Evolutionary conservation across 1,140 invertebrate genomes (phyloP), one percentile per base, ranked within the genome.

Genomic region (Sitobion miscanthi): DNA sequence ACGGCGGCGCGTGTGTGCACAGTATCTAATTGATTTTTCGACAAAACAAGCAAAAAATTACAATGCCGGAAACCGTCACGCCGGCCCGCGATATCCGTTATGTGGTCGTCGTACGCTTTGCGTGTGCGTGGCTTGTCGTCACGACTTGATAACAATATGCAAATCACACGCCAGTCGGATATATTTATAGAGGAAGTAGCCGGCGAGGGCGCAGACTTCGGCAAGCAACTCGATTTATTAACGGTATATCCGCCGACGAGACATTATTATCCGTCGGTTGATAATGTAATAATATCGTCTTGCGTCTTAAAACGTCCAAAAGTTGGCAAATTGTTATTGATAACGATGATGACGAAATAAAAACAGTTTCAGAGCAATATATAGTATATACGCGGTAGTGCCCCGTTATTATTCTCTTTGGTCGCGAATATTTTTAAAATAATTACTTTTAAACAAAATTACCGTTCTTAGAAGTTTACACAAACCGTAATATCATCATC

Each of bases 361-460:
- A 77, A 77, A 77, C 30, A 5, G n/a, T n/a, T n/a, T 5, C n/a
- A 77, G 30, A 17, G n/a, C 1, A n/a, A n/a, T n/a, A 3, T 42
- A 3, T 38, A 57, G 4, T 42, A 3, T 38, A 57, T n/a, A 69
- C 14, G n/a, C 17, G 5, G 57, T 30, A 69, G 25, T 87, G 9
- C 6, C n/a, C 6, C 6, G 85, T 49, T n/a, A n/a, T 87, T 47
- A 87, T 47, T 49, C 83, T 45, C 21, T 85, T 42, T 30, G 85
- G 45, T 87, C 30, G 1, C 0, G 42, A 17, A 87, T 47, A 87
- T 87, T 47, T 87, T 87, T 87, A 47, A 87, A 87, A 87, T 87
- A 87, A 47, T 87, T 87, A 87, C 25, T 87, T 87, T 87, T 87
- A n/a, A 87, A 87, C 45, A 25, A 87, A 87, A 87, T 87, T 87